phyloP scores from a whole-genome alignment of 2,113 vertebrate species.

The Peucedramus taeniatus region DNA sequence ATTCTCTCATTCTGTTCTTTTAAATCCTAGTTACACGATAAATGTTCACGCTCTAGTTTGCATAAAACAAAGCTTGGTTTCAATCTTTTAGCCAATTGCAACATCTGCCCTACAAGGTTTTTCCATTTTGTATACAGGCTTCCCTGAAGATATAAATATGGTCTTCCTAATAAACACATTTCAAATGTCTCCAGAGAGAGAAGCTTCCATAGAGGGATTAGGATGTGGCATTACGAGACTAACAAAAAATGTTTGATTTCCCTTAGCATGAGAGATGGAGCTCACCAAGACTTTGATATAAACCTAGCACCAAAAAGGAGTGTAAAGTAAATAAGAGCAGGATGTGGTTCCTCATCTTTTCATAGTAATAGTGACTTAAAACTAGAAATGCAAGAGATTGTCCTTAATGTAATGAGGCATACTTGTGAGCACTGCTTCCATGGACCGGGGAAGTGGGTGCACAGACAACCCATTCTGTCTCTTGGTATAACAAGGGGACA shows the following conservation, averaged over 20 bases:
- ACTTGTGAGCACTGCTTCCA: not conserved
- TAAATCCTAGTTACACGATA: constrained; percentile 47
- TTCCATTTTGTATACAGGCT: constrained; percentile 51
- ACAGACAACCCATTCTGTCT: not conserved
- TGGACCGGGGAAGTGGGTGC: not conserved
- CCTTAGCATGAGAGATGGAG: not conserved
- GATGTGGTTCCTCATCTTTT: not conserved
- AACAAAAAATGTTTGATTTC: constrained; percentile 32
- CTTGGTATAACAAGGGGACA: not conserved
- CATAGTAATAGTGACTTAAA: not conserved
- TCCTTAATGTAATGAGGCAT: not conserved
- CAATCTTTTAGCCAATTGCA: constrained; percentile 60
- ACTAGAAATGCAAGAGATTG: not conserved
- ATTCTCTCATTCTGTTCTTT: constrained; percentile 25
- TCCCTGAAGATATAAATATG: constrained; percentile 63
- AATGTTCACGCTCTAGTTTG: constrained; percentile 60
- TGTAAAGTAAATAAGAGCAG: not conserved
- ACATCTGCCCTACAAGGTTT: constrained; percentile 64
- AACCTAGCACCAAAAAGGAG: not conserved
- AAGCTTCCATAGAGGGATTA: constrained; percentile 20
- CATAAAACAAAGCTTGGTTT: constrained; percentile 64
- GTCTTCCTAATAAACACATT: constrained; percentile 40
- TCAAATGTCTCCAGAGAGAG: constrained; percentile 31
- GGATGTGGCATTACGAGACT: not conserved
- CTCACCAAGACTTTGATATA: not conserved